Evolutionary conservation across 2,888 invertebrate genomes (phyloP), one percentile per base, ranked within the genome.

Genomic region (Trichogramma dendrolimi): DNA sequence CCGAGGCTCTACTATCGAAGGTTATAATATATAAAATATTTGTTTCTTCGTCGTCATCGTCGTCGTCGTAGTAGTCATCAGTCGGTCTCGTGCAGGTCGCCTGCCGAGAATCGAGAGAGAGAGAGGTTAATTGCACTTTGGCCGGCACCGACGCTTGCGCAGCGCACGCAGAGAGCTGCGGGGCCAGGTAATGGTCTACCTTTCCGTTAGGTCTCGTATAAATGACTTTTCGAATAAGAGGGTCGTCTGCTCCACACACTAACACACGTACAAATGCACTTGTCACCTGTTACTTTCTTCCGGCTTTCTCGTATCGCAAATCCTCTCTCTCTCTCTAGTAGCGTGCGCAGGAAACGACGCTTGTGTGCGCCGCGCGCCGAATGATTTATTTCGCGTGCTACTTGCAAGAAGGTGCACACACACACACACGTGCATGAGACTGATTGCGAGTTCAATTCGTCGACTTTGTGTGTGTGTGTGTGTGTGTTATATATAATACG

Each of bases 151-250:
- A n/a, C n/a, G n/a, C n/a, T n/a, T n/a, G n/a, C n/a, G n/a, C n/a
- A n/a, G n/a, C n/a, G n/a, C n/a, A n/a, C n/a, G n/a, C n/a, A n/a
- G n/a, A n/a, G n/a, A 14, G 14, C 14, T 14, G 14, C 14, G 14
- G 3, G 27, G 27, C 27, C 27, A 27, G 27, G 27, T 27, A 27
- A 27, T 27, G 27, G 27, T 27, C 27, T 27, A 40, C 11, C 53
- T 49, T 56, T 49, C 58, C 58, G 53, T 61, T 54, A 56, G 6
- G 5, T 58, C 54, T 61, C 27, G 27, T 27, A 50, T 14, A 48
- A 61, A 58, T 50, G 58, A 54, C 44, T 58, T 58, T 58, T 61
- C 46, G 38, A 58, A 54, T 27, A 27, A 27, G 27, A 27, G 27
- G 27, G 27, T 27, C 27, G 27, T 27, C 27, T 27, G 27, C 27